These are phyloP conservation scores for Heterocephalus glaber DNA, from an alignment of 2,113 vertebrate genomes.

Conservation along the genomic window DNA sequence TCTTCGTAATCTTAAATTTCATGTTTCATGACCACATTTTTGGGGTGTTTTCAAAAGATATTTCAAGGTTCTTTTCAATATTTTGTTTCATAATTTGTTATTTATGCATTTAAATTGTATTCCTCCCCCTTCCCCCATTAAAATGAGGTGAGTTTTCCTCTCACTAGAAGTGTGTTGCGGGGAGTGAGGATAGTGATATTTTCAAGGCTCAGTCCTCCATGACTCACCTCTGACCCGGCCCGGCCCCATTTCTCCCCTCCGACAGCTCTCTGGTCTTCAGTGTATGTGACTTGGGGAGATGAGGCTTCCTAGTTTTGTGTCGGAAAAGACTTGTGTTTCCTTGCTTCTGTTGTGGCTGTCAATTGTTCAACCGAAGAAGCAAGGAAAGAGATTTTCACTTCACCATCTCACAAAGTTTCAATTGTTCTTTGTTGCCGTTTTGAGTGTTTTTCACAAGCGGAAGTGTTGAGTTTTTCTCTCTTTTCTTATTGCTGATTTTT, in stretches of 20 bases:
- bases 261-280: not conserved
- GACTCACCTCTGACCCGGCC: not conserved
- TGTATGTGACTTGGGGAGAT: not conserved
- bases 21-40: not conserved
- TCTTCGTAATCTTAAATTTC: slow-evolving; percentile 1
- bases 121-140: not conserved
- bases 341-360: not conserved
- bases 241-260: not conserved
- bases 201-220: not conserved
- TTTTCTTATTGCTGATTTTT: slow-evolving; percentile 29
- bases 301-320: not conserved
- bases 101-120: not conserved
- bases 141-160: not conserved
- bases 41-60: not conserved
- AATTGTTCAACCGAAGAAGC: not conserved
- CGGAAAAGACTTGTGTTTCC: not conserved
- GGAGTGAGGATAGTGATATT: not conserved
- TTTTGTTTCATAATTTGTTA: not conserved
- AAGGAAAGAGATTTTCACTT: not conserved
- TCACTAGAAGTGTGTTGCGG: not conserved
- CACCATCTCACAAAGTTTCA: not conserved
- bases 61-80: not conserved
- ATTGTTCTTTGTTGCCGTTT: not conserved
- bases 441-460: not conserved
- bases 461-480: not conserved